These are phyloP conservation scores for Siniperca knerii DNA, from an alignment of 2,113 vertebrate genomes.

Conservation along the genomic window DNA sequence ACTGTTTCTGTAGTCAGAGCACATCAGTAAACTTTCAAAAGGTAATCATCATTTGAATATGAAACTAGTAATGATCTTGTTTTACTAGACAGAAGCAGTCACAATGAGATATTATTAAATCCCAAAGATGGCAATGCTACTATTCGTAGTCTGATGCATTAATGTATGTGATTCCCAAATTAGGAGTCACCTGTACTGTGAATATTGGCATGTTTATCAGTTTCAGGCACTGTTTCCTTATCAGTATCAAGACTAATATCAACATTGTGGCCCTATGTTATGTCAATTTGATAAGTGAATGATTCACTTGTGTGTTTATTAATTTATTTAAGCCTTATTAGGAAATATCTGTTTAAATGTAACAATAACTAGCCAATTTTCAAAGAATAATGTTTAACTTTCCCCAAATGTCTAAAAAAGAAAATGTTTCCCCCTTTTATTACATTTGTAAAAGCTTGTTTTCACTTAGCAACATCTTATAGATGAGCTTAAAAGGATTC, in stretches of 20 bases:
- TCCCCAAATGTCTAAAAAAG: background rate
- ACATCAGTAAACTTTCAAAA: conserved; percentile 63
- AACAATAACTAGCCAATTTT: background rate
- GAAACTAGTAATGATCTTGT: conserved; percentile 55
- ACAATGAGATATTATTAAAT: conserved; percentile 4
- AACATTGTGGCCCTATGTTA: background rate
- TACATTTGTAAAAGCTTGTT: background rate
- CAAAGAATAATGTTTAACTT: background rate
- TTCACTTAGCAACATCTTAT: background rate
- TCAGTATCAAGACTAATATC: background rate
- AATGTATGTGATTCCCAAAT: background rate
- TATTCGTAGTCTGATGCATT: background rate
- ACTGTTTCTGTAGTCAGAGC: conserved; percentile 64
- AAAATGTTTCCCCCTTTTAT: background rate
- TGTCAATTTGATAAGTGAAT: background rate
- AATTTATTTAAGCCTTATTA: background rate
- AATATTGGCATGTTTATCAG: background rate
- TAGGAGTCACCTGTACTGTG: conserved; percentile 4
- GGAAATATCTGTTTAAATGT: background rate
- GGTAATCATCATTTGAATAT: conserved; percentile 60
- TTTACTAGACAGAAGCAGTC: conserved; percentile 19
- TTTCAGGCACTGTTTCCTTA: background rate
- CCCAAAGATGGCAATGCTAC: background rate
- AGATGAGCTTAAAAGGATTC: background rate
- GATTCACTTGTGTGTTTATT: background rate